Conservation (phyloP, 2,888 invertebrate genomes). For the Caenorhabditis sulstoni region DNA sequence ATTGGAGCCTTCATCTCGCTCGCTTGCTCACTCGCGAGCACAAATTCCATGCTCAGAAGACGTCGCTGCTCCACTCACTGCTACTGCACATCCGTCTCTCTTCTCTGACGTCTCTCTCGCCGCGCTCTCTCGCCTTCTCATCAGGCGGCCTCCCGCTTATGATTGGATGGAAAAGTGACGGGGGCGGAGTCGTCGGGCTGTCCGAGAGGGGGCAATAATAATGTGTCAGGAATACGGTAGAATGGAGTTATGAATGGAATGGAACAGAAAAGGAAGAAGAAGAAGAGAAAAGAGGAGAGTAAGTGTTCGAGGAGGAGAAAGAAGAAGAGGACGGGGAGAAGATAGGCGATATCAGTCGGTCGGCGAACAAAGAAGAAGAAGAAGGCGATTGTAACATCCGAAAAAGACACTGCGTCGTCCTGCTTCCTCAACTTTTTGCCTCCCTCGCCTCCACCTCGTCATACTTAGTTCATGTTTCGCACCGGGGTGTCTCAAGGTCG, state of each 20-base stretch:
- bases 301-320: neutral
- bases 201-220: constrained; percentile 21
- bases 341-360: constrained; percentile 3
- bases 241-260: constrained; percentile 6
- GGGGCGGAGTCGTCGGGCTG: constrained; percentile 36
- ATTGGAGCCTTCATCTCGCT: constrained; percentile 14
- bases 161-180: constrained; percentile 59
- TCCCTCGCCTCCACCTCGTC: constrained; percentile 14
- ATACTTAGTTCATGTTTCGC: constrained; percentile 35
- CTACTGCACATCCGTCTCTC: constrained; percentile 18
- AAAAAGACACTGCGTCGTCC: constrained; percentile 2
- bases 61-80: constrained; percentile 14
- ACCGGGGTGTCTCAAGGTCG: constrained; percentile 17
- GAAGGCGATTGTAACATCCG: constrained; percentile 15
- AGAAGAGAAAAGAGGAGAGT: neutral
- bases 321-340: neutral
- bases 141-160: constrained; percentile 42
- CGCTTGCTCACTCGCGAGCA: constrained; percentile 1
- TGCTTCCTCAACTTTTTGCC: constrained; percentile 16
- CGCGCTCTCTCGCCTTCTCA: constrained; percentile 20
- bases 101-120: constrained; percentile 1
- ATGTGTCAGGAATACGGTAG: constrained; percentile 50
- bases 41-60: constrained; percentile 9
- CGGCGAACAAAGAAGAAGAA: neutral
- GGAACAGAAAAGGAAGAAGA: neutral